A percentile compares a stretch with the other conserved stretches of the same genome.
These are phyloP conservation scores for Andrena camellia DNA, from an alignment of 2,888 invertebrate species.

Conservation along the genomic window DNA sequence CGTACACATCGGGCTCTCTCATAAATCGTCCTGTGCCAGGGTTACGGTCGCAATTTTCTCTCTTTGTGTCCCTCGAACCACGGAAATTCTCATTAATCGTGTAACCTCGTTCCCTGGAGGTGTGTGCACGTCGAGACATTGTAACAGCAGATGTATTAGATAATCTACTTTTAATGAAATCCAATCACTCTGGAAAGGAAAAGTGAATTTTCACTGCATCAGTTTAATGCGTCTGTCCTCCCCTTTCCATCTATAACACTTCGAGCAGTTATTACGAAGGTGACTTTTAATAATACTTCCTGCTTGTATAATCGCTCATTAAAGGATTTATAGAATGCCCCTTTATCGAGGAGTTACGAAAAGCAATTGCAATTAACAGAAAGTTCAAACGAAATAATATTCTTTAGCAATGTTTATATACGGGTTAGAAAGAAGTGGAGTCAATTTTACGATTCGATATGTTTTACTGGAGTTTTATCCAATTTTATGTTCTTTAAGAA, in stretches of 20 bases:
- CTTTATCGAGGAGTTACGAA: too few relatives aligned
- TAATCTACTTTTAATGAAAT: conserved; percentile 47
- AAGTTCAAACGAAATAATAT: too few relatives aligned
- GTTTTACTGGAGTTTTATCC: too few relatives aligned
- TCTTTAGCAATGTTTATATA: too few relatives aligned
- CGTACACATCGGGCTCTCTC: conserved; percentile 34
- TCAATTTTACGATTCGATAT: too few relatives aligned
- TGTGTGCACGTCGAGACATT: conserved; percentile 18
- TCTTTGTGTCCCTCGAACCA: conserved; percentile 62
- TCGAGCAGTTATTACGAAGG: background rate
- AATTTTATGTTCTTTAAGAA: too few relatives aligned
- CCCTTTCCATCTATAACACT: background rate
- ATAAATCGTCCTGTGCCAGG: conserved; percentile 65
- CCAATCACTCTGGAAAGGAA: conserved; percentile 27
- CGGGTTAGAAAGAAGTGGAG: too few relatives aligned
- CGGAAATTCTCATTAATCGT: conserved; percentile 79
- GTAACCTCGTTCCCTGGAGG: conserved; percentile 63
- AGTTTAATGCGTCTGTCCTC: conserved; percentile 13
- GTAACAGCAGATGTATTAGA: conserved; percentile 31
- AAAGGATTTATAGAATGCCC: too few relatives aligned
- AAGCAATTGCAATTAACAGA: too few relatives aligned
- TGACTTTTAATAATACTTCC: background rate
- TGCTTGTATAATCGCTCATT: background rate
- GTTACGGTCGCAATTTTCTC: conserved; percentile 70
- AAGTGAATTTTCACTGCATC: conserved; percentile 31